Base-by-base conservation (phyloP, 2,113 vertebrate species). In the Menura novaehollandiae region DNA sequence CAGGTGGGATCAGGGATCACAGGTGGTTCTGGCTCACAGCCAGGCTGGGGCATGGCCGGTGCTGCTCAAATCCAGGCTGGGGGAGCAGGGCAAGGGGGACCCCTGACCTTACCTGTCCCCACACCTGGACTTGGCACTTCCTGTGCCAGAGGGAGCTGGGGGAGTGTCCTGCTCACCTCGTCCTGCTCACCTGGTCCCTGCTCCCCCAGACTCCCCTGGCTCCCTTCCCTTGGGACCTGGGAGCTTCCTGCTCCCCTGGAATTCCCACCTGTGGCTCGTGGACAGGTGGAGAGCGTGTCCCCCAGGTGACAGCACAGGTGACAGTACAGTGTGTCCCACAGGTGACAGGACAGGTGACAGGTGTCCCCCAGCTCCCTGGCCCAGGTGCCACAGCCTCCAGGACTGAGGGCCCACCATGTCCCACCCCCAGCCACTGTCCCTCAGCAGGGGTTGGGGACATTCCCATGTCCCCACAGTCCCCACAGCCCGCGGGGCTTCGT, bases 11-110 rank as follows among this genome's bases (percentile, higher is more conserved):
- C 10, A 15, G 67, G 46, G 30, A 0, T 18, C 3, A 1, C 30
- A 11, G 79, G 37, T 35, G 66, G 9, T 15, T 30, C 55, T 51
- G 62, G 35, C 3, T 28, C 55, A 26, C 23, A 23, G 41, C 62
- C 0, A 3, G 23, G 32, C 32, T 0, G 15, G 47, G 49, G 33
- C 0, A 1, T 46, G 77, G 75, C 76, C 9, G 6, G 8, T 44
- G 20, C 60, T 55, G 62, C 49, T 39, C 76, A 35, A 55, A 44
- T 35, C 60, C 4, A 3, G 63, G n/a, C 52, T 32, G 64, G 43
- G 17, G n/a, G 13, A 56, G 52, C 13, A 27, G 64, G 43, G 23
- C 28, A 8, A 39, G 52, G 59, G 44, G 9, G 20, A 7, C 41
- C 41, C 41, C 46, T 35, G 66, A 43, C 19, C 67, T 44, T 56